Conservation (phyloP, 2,113 vertebrate genomes). For the Megatriorchis doriae region DNA sequence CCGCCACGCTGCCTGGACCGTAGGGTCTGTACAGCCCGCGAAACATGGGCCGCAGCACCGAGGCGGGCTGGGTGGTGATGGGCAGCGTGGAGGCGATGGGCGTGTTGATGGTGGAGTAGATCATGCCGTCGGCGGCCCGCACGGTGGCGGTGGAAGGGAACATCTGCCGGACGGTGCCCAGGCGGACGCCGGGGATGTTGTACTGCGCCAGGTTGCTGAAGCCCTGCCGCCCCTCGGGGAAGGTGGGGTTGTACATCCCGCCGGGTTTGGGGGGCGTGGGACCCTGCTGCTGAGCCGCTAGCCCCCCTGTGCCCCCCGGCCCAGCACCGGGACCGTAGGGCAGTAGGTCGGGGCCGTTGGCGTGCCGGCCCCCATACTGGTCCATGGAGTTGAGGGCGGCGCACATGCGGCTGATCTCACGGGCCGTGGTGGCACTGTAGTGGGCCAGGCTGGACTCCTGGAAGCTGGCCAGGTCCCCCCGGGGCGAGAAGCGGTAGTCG, state of each 20-base stretch:
- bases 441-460: constrained; percentile 93
- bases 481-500: constrained; percentile 82
- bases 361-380: constrained; percentile 85
- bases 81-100: constrained; percentile 97
- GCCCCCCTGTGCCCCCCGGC: background rate
- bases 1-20: constrained; percentile 77
- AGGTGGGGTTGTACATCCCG: constrained; percentile 82
- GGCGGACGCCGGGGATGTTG: constrained; percentile 76
- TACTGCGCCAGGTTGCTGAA: constrained; percentile 80
- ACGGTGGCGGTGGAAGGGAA: constrained; percentile 84
- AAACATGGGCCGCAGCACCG: constrained; percentile 86
- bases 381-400: constrained; percentile 95
- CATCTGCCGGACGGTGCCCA: constrained; percentile 83
- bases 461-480: constrained; percentile 77
- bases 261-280: constrained; percentile 81
- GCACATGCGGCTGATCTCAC: constrained; percentile 97
- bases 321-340: constrained; percentile 79
- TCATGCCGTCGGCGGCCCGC: constrained; percentile 95
- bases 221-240: constrained; percentile 81
- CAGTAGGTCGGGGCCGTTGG: constrained; percentile 79
- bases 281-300: constrained; percentile 77
- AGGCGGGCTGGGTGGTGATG: constrained; percentile 94
- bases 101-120: constrained; percentile 97
- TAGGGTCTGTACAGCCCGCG: constrained; percentile 89
- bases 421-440: constrained; percentile 94